Evolutionary conservation across 1,140 invertebrate species (phyloP), one percentile per base, ranked within the genome.

Genomic region (Conus ventricosus): DNA sequence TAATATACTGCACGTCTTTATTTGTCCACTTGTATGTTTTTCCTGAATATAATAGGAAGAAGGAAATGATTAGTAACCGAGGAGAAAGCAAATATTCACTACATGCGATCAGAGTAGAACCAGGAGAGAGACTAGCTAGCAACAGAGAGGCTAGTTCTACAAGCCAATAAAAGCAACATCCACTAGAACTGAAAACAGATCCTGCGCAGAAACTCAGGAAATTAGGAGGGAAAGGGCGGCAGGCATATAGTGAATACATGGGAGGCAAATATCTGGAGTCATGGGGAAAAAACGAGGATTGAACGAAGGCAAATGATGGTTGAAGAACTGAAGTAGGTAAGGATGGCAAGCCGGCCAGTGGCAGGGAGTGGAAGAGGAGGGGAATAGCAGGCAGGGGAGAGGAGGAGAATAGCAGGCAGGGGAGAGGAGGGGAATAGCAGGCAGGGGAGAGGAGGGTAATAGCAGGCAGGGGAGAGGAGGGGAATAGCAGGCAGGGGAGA

Each of bases 371-470:
- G n/a, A n/a, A 83, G 8, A 27, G n/a, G 10, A 11, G 81, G 39
- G 54, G 39, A 85, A 85, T 11, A 63, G 84, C 53, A 85, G 15
- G 85, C 20, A 71, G 60, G 39, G 75, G 4, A 86, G 51, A 76
- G 39, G 17, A 27, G 10, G 15, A 11, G 71, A 86, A n/a, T n/a
- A n/a, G n/a, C n/a, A n/a, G n/a, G n/a, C n/a, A n/a, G n/a, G n/a
- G n/a, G 8, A 83, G 8, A 27, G n/a, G 10, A 11, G 81, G 39
- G 54, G 39, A 85, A 85, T 11, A 63, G 84, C 53, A 85, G 15
- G 85, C 20, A 71, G 60, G 39, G 75, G 4, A 86, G 51, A 76
- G 39, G 17, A 27, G 10, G 15, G 27, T 76, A 11, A 76, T 8
- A n/a, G 8, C 23, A n/a, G 27, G 75, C 23, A 86, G 71, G 85